These are phyloP conservation scores for Oedothorax gibbosus DNA, from an alignment of 1,140 invertebrate genomes.

Conservation along the genomic window DNA sequence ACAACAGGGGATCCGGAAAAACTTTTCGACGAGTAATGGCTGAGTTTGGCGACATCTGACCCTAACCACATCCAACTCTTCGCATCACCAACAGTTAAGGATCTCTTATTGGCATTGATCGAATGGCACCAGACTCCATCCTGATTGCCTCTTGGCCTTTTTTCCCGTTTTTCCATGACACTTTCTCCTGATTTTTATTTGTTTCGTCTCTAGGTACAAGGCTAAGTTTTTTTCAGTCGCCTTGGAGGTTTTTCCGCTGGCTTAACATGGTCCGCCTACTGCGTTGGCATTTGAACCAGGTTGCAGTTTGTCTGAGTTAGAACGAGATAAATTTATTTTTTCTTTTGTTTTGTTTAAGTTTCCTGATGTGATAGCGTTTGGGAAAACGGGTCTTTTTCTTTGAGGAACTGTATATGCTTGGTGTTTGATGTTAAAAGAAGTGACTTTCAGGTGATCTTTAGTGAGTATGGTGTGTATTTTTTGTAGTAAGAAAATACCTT, in stretches of 20 bases:
- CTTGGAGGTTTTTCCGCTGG: slow-evolving; percentile 28
- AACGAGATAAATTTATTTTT: slow-evolving; percentile 24
- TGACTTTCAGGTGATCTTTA: no score
- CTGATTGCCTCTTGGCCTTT: slow-evolving; percentile 23
- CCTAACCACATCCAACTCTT: slow-evolving; percentile 23
- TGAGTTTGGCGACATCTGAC: slow-evolving; percentile 36
- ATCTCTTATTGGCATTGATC: slow-evolving; percentile 50
- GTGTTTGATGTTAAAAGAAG: no score
- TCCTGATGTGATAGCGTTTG: no score
- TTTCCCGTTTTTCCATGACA: slow-evolving; percentile 25
- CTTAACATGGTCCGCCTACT: slow-evolving; percentile 27
- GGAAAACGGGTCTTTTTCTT: no score
- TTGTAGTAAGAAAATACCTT: no score
- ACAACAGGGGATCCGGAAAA: not conserved
- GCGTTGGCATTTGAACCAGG: slow-evolving; percentile 35
- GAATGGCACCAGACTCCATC: slow-evolving; percentile 18
- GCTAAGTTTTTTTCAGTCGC: slow-evolving; percentile 7
- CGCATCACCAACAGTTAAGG: slow-evolving; percentile 42
- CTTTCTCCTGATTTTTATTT: not conserved
- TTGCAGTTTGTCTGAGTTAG: slow-evolving; percentile 41
- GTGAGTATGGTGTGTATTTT: no score
- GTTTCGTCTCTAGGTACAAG: no score
- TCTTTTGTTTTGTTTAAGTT: no score
- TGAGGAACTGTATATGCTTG: no score
- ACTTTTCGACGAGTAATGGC: slow-evolving; percentile 19